These are phyloP conservation scores for Lasioglossum figueresi DNA, from an alignment of 2,888 invertebrate species.

Conservation along the genomic window DNA sequence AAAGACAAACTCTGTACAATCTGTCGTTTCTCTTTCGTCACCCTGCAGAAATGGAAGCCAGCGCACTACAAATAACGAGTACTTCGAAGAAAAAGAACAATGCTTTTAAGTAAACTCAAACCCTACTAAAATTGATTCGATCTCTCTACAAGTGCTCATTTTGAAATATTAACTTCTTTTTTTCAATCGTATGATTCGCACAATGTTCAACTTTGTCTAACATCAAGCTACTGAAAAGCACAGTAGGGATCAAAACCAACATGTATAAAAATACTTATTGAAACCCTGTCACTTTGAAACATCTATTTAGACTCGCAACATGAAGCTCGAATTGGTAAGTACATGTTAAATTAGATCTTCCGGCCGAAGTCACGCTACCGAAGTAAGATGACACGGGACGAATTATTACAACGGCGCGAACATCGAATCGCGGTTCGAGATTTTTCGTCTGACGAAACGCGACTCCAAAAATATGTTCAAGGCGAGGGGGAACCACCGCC, in stretches of 20 bases:
- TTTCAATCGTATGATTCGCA: not conserved
- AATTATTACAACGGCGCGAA: constrained; percentile 53
- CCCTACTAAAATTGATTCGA: not conserved
- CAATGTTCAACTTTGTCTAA: not conserved
- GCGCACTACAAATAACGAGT: not conserved
- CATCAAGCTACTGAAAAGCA: not conserved
- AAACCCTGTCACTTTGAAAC: not conserved
- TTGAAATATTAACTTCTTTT: not conserved
- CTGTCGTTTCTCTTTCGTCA: not conserved
- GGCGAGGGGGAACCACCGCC: constrained; percentile 56
- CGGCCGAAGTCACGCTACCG: not conserved
- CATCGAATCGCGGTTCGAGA: constrained; percentile 52
- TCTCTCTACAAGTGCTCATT: not conserved
- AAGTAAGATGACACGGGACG: constrained; percentile 32
- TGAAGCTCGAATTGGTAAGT: not conserved
- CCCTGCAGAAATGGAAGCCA: not conserved
- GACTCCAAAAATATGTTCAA: constrained; percentile 68
- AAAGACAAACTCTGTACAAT: constrained; percentile 24
- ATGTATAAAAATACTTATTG: not conserved
- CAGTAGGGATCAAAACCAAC: not conserved
- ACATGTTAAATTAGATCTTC: not conserved
- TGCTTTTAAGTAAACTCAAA: not conserved
- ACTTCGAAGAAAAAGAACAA: not conserved
- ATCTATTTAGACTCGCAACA: not conserved
- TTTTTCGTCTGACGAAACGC: constrained; percentile 57